Conservation (phyloP, 1,140 invertebrate genomes). For the Caenorhabditis tropicalis region DNA sequence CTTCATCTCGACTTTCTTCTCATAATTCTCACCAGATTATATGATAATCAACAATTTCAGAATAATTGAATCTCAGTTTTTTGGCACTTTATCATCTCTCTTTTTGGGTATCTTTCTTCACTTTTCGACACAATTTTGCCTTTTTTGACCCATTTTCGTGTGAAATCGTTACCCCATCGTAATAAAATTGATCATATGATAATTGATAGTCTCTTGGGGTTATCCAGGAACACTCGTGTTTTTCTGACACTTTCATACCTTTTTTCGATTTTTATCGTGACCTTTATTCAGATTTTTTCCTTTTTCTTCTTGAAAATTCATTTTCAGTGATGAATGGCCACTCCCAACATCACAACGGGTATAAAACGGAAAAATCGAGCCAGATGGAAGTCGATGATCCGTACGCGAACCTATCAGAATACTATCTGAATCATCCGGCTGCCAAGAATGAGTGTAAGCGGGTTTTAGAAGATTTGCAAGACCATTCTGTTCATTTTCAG, state of each 20-base stretch:
- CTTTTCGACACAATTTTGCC: not conserved
- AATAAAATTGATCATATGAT: not conserved
- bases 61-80: not conserved
- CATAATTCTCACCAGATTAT: not conserved
- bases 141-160: not conserved
- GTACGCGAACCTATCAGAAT: not conserved
- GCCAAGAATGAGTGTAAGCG: not conserved
- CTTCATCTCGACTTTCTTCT: not conserved
- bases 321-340: constrained; percentile 19
- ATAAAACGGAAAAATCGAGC: not conserved
- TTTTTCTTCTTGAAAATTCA: no score
- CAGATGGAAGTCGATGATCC: not conserved
- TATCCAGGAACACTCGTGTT: not conserved
- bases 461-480: not conserved
- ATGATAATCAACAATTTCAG: not conserved
- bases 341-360: not conserved
- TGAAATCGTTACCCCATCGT: not conserved
- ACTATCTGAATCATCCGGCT: not conserved
- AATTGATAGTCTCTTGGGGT: not conserved
- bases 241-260: no score
- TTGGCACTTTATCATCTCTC: not conserved
- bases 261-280: no score
- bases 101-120: constrained; percentile 17
- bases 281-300: no score
- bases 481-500: not conserved